phyloP scores from a whole-genome alignment of 2,888 invertebrate species.

The Ariolimax columbianus region DNA sequence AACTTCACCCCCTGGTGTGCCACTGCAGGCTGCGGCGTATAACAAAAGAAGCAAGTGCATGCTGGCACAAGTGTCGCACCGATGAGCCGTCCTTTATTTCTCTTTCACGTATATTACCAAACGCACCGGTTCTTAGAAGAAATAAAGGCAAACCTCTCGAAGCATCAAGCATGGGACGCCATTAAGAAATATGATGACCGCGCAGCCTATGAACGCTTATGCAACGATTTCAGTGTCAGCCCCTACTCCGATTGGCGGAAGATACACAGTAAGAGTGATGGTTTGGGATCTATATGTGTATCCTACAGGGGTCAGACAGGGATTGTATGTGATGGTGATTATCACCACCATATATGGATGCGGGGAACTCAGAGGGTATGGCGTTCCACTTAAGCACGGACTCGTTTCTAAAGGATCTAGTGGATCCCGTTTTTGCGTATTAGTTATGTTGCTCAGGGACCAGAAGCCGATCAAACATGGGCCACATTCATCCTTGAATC shows the following conservation, averaged over 20 bases:
- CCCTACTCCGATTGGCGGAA: slow-evolving; percentile 8
- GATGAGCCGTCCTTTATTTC: neutral
- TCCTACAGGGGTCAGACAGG: neutral
- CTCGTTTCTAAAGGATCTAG: too few relatives aligned
- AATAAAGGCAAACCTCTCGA: neutral
- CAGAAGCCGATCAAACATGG: neutral
- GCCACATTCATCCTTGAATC: neutral
- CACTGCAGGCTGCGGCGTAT: neutral
- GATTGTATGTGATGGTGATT: too few relatives aligned
- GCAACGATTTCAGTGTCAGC: neutral
- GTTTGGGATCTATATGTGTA: neutral
- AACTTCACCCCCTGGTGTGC: slow-evolving; percentile 5
- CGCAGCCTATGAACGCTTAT: neutral
- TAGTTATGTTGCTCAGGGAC: neutral
- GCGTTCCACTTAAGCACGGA: neutral
- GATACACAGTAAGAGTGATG: neutral
- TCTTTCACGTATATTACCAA: slow-evolving; percentile 4
- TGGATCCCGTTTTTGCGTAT: neutral
- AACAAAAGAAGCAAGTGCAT: neutral
- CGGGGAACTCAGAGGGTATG: neutral
- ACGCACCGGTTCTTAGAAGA: neutral
- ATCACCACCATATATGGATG: too few relatives aligned
- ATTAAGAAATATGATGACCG: neutral
- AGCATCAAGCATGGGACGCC: neutral
- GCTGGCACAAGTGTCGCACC: too few relatives aligned